Evolutionary conservation across 2,797 vertebrate species (phyloP), one percentile per base, ranked within the genome.

Genomic region (Miichthys miiuy): DNA sequence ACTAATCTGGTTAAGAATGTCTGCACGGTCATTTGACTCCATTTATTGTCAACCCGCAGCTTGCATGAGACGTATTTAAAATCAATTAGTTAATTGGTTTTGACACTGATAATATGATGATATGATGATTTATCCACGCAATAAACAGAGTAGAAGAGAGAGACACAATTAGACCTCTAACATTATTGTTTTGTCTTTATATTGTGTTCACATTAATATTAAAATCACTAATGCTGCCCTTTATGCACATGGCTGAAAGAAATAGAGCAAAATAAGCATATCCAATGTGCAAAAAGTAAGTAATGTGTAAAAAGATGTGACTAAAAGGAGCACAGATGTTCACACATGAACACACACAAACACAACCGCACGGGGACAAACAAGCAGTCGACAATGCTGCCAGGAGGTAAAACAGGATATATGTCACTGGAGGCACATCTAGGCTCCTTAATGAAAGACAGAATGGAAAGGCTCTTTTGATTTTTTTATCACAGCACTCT

Each of bases 241-340:
- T 74, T 54, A 50, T 54, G 69, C 61, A 66, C 63, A 63, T 42
- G 48, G 57, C 54, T 62, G 7, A 71, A 48, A 64, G 57, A 87
- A 88, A 83, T 62, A 34, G 69, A 68, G 77, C 69, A 69, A 85
- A 84, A 81, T 77, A 58, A 50, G 82, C 61, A 66, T 52, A 68
- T 77, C 38, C 44, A 79, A 88, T 80, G 48, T 18, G 69, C 17
- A 72, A 42, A 68, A 48, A 75, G 27, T 44, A 60, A 69, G 44
- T 21, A 55, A 51, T 23, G 27, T 73, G 68, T 57, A 11, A 21
- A 38, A 60, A 55, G 73, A 64, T 9, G 18, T 25, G 52, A 38
- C 70, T 60, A 10, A 70, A 64, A 51, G 17, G 25, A 60, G 58
- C 46, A 60, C 68, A 76, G 52, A 73, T 62, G 54, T 60, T 68